Evolutionary conservation across 2,113 vertebrate genomes (phyloP).

Genomic region (Polyodon spathula): DNA sequence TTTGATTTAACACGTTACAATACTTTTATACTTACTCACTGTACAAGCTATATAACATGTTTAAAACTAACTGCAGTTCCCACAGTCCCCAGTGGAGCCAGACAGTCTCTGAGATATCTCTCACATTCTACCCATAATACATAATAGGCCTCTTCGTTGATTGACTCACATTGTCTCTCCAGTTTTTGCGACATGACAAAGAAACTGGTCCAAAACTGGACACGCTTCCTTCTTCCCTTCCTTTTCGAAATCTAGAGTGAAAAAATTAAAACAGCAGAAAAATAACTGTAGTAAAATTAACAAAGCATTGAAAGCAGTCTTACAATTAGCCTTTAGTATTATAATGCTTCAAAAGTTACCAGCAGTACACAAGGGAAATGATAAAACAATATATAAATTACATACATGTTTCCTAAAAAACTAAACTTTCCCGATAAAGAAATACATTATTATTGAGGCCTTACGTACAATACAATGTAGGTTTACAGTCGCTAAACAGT

Average conservation of each 20-base stretch:
- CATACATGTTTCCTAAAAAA: too few relatives aligned
- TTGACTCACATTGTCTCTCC: constrained; percentile 91
- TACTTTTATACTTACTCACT: too few relatives aligned
- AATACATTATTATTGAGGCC: too few relatives aligned
- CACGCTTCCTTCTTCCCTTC: constrained; percentile 83
- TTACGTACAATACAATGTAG: too few relatives aligned
- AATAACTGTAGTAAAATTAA: neutral
- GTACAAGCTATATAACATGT: too few relatives aligned
- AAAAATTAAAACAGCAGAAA: neutral
- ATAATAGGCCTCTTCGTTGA: neutral
- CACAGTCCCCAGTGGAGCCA: neutral
- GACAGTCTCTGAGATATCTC: neutral
- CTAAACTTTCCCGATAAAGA: too few relatives aligned
- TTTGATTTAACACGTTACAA: too few relatives aligned
- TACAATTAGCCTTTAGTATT: neutral
- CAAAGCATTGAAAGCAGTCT: too few relatives aligned
- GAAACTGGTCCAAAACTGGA: constrained; percentile 86
- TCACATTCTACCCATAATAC: neutral
- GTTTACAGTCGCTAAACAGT: too few relatives aligned
- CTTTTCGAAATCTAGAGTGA: constrained; percentile 87
- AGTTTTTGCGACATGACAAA: constrained; percentile 91
- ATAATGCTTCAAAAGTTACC: too few relatives aligned
- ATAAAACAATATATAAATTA: too few relatives aligned
- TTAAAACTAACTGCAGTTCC: neutral
- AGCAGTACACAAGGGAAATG: too few relatives aligned